Evolutionary conservation across 2,888 invertebrate species (phyloP).

Genomic region (Platerodrilus igneus): DNA sequence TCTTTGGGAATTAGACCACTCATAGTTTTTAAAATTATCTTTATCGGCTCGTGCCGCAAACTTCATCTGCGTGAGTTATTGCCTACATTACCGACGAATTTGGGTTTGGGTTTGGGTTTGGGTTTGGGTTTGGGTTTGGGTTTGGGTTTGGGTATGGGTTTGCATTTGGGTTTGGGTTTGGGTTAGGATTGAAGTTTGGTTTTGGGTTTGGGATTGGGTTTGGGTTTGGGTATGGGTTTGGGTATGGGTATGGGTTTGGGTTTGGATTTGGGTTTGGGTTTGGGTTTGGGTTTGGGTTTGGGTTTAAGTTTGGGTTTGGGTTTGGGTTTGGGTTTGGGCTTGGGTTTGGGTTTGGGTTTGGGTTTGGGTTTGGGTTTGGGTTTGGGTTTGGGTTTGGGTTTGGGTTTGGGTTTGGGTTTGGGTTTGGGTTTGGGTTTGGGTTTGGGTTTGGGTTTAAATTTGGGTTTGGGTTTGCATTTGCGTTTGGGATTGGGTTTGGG

Average conservation of each 20-base stretch:
- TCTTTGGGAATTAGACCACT: too few species aligned
- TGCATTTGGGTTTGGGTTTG: slow-evolving; percentile 1
- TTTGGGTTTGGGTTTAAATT: too few species aligned
- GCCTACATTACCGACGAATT: not conserved
- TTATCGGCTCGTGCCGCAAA: too few species aligned
- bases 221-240: slow-evolving; percentile 1
- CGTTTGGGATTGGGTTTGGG: not conserved
- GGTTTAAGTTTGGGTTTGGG: not conserved
- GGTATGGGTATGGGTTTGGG: not conserved
- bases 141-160: slow-evolving; percentile 1
- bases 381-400: slow-evolving; percentile 6
- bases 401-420: slow-evolving; percentile 5
- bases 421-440: not conserved
- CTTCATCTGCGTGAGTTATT: too few species aligned
- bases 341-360: slow-evolving; percentile 1
- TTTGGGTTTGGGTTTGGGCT: slow-evolving; percentile 1
- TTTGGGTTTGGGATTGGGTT: not conserved
- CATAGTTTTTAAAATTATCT: too few species aligned
- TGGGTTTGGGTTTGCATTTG: not conserved
- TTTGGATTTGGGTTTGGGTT: slow-evolving; percentile 1
- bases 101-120: not conserved
- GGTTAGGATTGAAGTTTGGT: slow-evolving; percentile 1
- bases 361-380: slow-evolving; percentile 6
- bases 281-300: slow-evolving; percentile 1
- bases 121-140: slow-evolving; percentile 1